Evolutionary conservation across 2,113 vertebrate species (phyloP).

Genomic region (Nesoenas mayeri): DNA sequence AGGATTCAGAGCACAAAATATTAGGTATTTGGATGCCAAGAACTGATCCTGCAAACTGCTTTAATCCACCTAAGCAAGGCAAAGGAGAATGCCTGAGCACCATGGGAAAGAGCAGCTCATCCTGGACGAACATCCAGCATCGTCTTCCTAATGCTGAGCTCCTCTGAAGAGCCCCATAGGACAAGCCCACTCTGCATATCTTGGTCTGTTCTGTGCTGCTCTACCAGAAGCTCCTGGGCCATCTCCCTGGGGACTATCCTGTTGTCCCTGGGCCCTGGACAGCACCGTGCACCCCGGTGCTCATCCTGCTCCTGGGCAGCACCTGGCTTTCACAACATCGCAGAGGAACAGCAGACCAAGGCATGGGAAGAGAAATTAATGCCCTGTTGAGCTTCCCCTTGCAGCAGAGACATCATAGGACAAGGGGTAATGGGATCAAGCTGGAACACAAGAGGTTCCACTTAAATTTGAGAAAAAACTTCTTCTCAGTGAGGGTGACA

Average conservation of each 20-base stretch:
- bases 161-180: not conserved
- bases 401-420: not conserved
- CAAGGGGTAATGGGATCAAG: too few relatives aligned
- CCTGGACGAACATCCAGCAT: rapidly evolving
- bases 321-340: not conserved
- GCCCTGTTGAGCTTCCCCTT: not conserved
- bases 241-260: rapidly evolving
- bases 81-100: not conserved
- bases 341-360: not conserved
- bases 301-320: not conserved
- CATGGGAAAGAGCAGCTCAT: not conserved
- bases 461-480: too few relatives aligned
- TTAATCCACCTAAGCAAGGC: not conserved
- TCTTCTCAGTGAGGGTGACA: too few relatives aligned
- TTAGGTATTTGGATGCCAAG: not conserved
- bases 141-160: not conserved
- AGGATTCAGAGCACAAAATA: not conserved
- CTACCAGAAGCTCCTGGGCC: not conserved
- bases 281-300: rapidly evolving
- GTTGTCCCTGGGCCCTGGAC: not conserved
- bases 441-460: too few relatives aligned
- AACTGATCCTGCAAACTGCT: not conserved
- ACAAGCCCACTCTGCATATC: not conserved
- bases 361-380: not conserved
- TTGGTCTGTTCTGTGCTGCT: not conserved